phyloP scores from a whole-genome alignment of 2,797 vertebrate genomes.

The Typhlichthys eigenmanni region DNA sequence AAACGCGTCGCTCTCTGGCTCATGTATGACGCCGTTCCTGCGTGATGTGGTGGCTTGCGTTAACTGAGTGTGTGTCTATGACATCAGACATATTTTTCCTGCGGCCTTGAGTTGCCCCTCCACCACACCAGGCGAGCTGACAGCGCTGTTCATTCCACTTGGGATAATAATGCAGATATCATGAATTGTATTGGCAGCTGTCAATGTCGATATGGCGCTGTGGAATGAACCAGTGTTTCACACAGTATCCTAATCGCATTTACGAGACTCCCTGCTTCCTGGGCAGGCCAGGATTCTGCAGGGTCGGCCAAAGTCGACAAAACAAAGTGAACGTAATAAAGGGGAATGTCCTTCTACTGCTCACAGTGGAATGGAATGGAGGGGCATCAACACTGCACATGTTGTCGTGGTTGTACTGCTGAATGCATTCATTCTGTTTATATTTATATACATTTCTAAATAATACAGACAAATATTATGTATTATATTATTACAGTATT shows the following conservation, averaged over 20 bases:
- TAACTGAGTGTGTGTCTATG: slow-evolving; percentile 40
- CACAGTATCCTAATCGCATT: slow-evolving; percentile 83
- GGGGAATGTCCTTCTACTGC: slow-evolving; percentile 53
- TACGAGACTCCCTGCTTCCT: slow-evolving; percentile 65
- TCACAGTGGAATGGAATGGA: background rate
- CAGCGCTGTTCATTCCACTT: slow-evolving; percentile 79
- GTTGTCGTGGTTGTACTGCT: background rate
- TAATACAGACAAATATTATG: too few species aligned
- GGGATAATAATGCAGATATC: slow-evolving; percentile 74
- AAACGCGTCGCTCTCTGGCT: background rate
- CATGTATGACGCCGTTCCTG: slow-evolving; percentile 10
- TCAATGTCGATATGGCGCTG: slow-evolving; percentile 80
- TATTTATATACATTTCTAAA: too few species aligned
- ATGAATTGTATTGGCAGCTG: slow-evolving; percentile 85
- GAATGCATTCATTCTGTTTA: too few species aligned
- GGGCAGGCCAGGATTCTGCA: slow-evolving; percentile 59
- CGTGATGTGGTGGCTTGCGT: slow-evolving; percentile 10
- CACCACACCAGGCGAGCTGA: slow-evolving; percentile 60
- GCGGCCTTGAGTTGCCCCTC: slow-evolving; percentile 25
- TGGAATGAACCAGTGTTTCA: slow-evolving; percentile 80
- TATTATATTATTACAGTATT: too few species aligned
- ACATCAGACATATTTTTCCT: slow-evolving; percentile 15
- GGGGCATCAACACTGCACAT: background rate
- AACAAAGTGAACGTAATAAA: slow-evolving; percentile 64
- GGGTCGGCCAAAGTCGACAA: slow-evolving; percentile 72